Evolutionary conservation across 2,113 vertebrate genomes (phyloP).

Genomic region (Tragelaphus buxtoni): DNA sequence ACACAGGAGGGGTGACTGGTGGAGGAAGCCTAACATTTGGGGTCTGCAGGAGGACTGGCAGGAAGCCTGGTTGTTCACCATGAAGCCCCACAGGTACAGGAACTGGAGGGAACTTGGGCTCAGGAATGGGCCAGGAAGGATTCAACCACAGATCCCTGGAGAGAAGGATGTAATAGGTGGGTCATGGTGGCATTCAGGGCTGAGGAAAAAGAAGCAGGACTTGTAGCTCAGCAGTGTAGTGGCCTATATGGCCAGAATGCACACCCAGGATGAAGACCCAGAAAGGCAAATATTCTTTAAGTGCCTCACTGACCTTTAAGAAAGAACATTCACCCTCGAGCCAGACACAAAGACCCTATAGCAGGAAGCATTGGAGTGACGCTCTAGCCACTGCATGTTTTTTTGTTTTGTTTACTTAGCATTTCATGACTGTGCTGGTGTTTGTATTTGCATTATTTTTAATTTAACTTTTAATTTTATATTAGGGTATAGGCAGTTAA

Average conservation of each 20-base stretch:
- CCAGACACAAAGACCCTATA: not conserved
- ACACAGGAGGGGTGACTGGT: not conserved
- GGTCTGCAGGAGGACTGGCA: not conserved
- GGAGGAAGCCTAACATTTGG: not conserved
- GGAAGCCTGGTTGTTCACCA: not conserved
- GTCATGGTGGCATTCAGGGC: not conserved
- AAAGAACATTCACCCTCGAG: not conserved
- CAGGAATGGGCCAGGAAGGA: not conserved
- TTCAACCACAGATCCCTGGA: not conserved
- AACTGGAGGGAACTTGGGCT: not conserved
- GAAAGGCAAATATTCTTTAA: not conserved
- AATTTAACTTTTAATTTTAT: not conserved
- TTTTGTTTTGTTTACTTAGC: not conserved
- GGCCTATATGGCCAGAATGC: not conserved
- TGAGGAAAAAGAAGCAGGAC: not conserved
- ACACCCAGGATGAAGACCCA: not conserved
- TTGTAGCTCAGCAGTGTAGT: not conserved
- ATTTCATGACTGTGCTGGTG: not conserved
- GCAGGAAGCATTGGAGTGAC: not conserved
- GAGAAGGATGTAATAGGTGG: not conserved
- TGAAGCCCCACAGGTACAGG: rapidly evolving
- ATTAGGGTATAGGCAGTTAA: not conserved
- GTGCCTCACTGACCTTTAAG: not conserved
- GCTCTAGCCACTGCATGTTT: not conserved
- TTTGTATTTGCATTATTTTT: not conserved